Conservation (phyloP, 1,140 invertebrate genomes). For the Drosophila ananassae region DNA sequence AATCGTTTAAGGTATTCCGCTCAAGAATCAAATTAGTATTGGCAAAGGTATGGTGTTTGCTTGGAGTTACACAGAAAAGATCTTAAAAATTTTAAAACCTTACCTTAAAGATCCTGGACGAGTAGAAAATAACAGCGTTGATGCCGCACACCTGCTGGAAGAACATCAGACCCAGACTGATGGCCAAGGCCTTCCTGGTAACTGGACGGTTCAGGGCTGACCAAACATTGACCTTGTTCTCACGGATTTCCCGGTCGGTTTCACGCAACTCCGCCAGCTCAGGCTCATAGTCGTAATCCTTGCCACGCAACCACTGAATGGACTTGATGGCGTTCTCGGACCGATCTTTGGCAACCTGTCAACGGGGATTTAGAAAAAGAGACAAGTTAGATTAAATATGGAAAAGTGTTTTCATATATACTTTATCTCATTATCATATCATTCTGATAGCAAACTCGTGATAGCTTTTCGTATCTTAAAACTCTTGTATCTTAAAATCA, state of each 20-base stretch:
- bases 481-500: neutral
- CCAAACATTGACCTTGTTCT: conserved; percentile 85
- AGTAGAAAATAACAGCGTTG: conserved; percentile 94
- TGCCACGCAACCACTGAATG: conserved; percentile 88
- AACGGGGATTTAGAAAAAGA: conserved; percentile 12
- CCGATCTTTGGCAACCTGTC: conserved; percentile 85
- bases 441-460: conserved; percentile 22
- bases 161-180: conserved; percentile 91
- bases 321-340: conserved; percentile 87
- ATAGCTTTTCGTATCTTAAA: conserved; percentile 16
- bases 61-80: too few relatives aligned
- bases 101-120: conserved; percentile 88
- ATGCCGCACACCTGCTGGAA: conserved; percentile 94
- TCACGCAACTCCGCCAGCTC: conserved; percentile 86
- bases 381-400: neutral
- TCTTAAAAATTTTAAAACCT: conserved; percentile 2
- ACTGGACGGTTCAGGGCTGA: conserved; percentile 86
- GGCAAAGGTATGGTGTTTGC: too few relatives aligned
- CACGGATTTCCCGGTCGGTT: conserved; percentile 86
- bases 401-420: neutral
- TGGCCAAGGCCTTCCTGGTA: conserved; percentile 88
- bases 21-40: too few relatives aligned
- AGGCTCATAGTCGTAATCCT: conserved; percentile 87
- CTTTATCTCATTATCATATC: conserved; percentile 3
- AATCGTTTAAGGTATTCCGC: too few relatives aligned